Evolutionary conservation across 2,888 invertebrate species (phyloP).

Genomic region (Torymus tubicola): DNA sequence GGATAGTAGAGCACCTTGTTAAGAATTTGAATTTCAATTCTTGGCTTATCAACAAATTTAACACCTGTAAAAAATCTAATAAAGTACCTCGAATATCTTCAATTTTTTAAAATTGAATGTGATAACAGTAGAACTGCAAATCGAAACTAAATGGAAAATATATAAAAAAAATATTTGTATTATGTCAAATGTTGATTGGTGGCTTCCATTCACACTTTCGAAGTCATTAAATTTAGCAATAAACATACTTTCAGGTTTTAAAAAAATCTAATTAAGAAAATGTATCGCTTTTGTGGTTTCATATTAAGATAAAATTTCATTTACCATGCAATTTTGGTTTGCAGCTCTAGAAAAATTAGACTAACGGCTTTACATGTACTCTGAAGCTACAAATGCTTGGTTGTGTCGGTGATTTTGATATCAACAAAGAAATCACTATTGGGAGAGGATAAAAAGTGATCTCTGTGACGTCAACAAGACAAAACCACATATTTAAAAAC

Average conservation of each 20-base stretch:
- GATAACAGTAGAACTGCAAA: constrained; percentile 20
- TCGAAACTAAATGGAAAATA: constrained; percentile 13
- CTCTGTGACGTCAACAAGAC: neutral
- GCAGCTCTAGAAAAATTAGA: constrained; percentile 21
- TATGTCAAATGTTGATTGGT: no score
- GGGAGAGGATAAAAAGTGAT: constrained; percentile 1
- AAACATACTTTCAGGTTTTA: no score
- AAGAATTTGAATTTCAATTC: constrained; percentile 10
- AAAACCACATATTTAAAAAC: constrained; percentile 31
- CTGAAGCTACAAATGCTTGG: constrained; percentile 31
- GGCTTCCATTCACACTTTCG: no score
- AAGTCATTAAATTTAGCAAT: no score
- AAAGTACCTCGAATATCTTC: neutral
- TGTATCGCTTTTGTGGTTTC: no score
- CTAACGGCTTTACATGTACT: constrained; percentile 5
- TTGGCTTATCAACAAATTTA: neutral
- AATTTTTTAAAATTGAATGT: neutral
- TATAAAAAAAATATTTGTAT: no score
- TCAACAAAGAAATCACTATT: neutral
- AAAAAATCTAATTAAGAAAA: no score
- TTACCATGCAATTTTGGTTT: constrained; percentile 8
- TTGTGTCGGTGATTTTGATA: constrained; percentile 1
- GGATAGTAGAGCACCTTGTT: constrained; percentile 37
- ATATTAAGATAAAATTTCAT: no score
- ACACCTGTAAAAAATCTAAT: constrained; percentile 3